Evolutionary conservation across 2,113 vertebrate species (phyloP).

Genomic region (Uropsilus gracilis): DNA sequence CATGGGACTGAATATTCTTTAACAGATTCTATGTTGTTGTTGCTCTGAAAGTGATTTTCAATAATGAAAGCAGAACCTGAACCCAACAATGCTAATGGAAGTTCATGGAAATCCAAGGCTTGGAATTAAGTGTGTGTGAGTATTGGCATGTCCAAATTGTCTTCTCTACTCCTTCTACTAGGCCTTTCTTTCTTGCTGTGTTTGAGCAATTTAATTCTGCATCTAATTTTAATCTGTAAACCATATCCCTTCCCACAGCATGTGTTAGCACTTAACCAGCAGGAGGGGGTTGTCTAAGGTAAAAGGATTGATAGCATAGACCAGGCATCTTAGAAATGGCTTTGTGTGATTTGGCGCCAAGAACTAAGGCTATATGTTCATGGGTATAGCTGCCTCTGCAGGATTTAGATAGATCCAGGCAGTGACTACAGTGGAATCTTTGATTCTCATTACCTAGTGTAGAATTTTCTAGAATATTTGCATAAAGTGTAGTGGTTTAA

Average conservation of each 20-base stretch:
- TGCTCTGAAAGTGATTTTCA: background rate
- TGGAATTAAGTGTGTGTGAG: constrained; percentile 28
- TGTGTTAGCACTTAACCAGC: constrained; percentile 71
- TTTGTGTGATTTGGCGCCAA: constrained; percentile 55
- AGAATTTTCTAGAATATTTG: constrained; percentile 47
- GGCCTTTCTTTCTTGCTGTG: constrained; percentile 41
- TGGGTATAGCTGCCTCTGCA: background rate
- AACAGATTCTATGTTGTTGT: background rate
- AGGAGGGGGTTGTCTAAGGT: constrained; percentile 64
- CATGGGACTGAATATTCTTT: background rate
- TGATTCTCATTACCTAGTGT: background rate
- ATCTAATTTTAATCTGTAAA: constrained; percentile 74
- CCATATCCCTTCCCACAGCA: constrained; percentile 51
- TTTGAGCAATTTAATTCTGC: constrained; percentile 66
- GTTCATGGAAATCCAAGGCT: background rate
- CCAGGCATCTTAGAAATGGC: constrained; percentile 60
- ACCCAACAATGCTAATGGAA: background rate
- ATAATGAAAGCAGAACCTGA: background rate
- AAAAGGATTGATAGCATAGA: constrained; percentile 27
- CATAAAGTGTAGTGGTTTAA: background rate
- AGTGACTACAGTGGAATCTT: background rate
- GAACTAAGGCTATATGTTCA: background rate
- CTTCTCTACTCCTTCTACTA: background rate
- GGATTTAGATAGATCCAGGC: background rate
- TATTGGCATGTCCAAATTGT: background rate